Percentiles rank a stretch among this genome's conserved stretches.
Evolutionary conservation across 2,797 vertebrate species (phyloP).

Genomic region (Neosilurus hyrtlii): DNA sequence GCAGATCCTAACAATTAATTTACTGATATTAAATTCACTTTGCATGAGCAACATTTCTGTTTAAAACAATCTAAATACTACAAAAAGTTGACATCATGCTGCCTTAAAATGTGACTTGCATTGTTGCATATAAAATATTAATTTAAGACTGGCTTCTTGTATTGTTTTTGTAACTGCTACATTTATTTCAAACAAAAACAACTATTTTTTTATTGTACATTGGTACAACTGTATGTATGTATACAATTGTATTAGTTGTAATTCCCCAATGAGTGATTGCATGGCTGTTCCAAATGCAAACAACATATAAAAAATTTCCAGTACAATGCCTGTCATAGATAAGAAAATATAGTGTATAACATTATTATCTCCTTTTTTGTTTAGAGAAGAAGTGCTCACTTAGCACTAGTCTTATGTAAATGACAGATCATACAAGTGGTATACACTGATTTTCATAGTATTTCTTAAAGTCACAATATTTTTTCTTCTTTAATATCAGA

Average conservation of each 20-base stretch:
- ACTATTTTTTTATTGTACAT: slow-evolving; percentile 14
- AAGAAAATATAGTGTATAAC: slow-evolving; percentile 19
- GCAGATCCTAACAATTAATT: slow-evolving; percentile 60
- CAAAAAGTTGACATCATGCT: slow-evolving; percentile 16
- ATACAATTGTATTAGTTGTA: slow-evolving; percentile 47
- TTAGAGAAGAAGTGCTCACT: neutral
- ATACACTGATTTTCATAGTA: neutral
- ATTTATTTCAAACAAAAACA: slow-evolving; percentile 30
- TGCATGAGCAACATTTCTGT: slow-evolving; percentile 26
- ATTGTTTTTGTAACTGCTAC: slow-evolving; percentile 1
- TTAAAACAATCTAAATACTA: slow-evolving; percentile 32
- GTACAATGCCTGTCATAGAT: slow-evolving; percentile 27
- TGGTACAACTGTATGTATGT: slow-evolving; percentile 16
- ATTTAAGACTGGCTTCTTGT: slow-evolving; percentile 9
- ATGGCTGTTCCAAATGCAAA: slow-evolving; percentile 50
- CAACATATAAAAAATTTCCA: slow-evolving; percentile 22
- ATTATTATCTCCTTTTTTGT: slow-evolving; percentile 6
- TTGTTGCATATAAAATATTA: neutral
- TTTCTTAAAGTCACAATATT: too few species aligned
- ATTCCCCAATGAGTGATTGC: slow-evolving; percentile 56
- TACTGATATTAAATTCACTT: slow-evolving; percentile 22
- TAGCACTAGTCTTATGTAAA: neutral
- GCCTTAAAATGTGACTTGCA: slow-evolving; percentile 5
- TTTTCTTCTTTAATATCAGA: slow-evolving; percentile 50
- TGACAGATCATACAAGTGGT: neutral